These are phyloP conservation scores for Caerostris darwini DNA, from an alignment of 1,140 invertebrate genomes.

Conservation along the genomic window DNA sequence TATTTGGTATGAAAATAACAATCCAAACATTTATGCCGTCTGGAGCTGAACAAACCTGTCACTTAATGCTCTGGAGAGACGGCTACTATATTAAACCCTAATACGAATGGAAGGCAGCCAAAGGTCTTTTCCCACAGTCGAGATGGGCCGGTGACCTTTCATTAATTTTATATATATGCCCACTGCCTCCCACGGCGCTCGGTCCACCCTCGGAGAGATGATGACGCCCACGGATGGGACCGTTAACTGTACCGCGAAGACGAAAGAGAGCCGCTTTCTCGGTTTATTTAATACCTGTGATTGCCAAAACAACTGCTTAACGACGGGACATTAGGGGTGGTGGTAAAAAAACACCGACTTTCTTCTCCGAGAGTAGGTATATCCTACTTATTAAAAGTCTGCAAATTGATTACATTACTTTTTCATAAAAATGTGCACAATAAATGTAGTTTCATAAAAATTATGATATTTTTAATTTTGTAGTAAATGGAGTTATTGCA, in stretches of 20 bases:
- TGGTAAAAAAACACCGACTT: too few relatives aligned
- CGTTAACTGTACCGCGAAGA: slow-evolving; percentile 5
- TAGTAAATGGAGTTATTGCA: too few relatives aligned
- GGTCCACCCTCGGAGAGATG: slow-evolving; percentile 41
- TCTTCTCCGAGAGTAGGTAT: too few relatives aligned
- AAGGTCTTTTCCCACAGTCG: too few relatives aligned
- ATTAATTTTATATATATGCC: slow-evolving; percentile 28
- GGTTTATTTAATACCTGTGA: not conserved
- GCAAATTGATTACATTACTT: too few relatives aligned
- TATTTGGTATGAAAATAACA: not conserved
- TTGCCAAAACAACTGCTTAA: slow-evolving; percentile 3
- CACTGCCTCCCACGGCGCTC: not conserved
- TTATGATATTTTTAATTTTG: too few relatives aligned
- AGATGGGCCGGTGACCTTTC: slow-evolving; percentile 4
- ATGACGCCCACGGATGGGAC: not conserved
- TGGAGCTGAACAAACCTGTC: not conserved
- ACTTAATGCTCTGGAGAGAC: not conserved
- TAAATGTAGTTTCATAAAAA: too few relatives aligned
- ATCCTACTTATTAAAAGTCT: too few relatives aligned
- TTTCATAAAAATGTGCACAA: too few relatives aligned
- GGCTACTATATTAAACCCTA: not conserved
- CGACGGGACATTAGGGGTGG: slow-evolving; percentile 6
- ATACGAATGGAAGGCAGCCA: not conserved
- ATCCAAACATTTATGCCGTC: not conserved
- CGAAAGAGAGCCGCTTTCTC: not conserved